These are phyloP conservation scores for Loris lydekkerianus DNA, from an alignment of 2,797 vertebrate genomes.

Conservation along the genomic window DNA sequence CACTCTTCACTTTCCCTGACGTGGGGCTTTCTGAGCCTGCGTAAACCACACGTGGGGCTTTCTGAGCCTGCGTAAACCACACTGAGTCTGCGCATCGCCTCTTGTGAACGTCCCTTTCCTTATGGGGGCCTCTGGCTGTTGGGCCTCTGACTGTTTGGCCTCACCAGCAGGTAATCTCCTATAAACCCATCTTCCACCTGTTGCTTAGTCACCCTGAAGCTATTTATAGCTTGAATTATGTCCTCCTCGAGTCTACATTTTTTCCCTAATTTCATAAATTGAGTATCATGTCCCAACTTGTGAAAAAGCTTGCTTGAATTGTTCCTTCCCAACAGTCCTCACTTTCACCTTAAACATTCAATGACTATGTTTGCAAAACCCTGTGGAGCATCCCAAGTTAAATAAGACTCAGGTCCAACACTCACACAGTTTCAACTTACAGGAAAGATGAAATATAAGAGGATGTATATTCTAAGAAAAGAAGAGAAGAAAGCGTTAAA, in stretches of 20 bases:
- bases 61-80: neutral
- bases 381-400: neutral
- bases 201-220: slow-evolving; percentile 24
- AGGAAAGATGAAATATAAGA: neutral
- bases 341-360: neutral
- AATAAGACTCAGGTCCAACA: neutral
- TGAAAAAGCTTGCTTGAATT: slow-evolving; percentile 10
- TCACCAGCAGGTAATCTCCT: neutral
- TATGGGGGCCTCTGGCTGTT: neutral
- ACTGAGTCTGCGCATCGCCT: neutral
- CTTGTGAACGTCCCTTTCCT: neutral
- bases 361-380: neutral
- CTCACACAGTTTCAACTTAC: neutral
- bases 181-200: neutral
- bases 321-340: neutral
- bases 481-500: neutral
- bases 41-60: neutral
- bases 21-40: neutral
- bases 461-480: neutral
- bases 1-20: no score
- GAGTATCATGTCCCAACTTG: neutral
- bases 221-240: neutral
- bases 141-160: neutral
- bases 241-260: neutral
- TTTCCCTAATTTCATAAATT: slow-evolving; percentile 14